Evolutionary conservation across 2,113 vertebrate genomes (phyloP), one percentile per base, ranked within the genome.

Genomic region (Merops nubicus): DNA sequence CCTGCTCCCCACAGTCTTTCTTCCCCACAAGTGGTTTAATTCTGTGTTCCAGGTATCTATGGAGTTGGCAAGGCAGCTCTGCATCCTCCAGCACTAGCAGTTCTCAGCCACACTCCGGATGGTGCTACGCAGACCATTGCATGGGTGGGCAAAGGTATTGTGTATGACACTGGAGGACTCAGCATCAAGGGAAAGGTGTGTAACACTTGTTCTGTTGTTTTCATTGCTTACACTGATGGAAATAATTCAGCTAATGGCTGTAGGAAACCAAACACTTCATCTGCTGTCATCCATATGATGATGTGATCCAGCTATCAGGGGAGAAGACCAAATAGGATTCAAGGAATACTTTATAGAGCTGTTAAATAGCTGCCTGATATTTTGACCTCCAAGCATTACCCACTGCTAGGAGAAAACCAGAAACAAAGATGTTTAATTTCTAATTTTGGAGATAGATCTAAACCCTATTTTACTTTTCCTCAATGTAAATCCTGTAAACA

Each of bases 131-230:
- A 99, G 95, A 99, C 99, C 91, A 99, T 99, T 21, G 99, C 99
- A 4, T 99, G 99, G 99, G 99, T 99, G 75, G 99, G 99, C 89
- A 99, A 99, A 94, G 99, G 99, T 47, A 99, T 99, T 26, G 99
- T 99, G 77, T 99, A 99, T 5, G 99, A 99, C 97, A 99, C 99
- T 3, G 99, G 99, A 75, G 99, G 99, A 86, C 99, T 99, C 96
- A 99, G 99, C 98, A 99, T 99, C 97, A 99, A 99, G 97, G 99
- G 99, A 64, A 99, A 99, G 98, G 99, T 99, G 86, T 16, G 12
- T 29, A 29, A 6, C 29, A 6, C 29, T 86, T 50, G 14, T 94
- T 3, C 91, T 74, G 20, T 56, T 86, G n/a, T 34, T n/a, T n/a
- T n/a, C 68, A 84, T 81, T 56, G 76, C 64, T 73, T 23, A 9